These are phyloP conservation scores for Ceratitis capitata DNA, from an alignment of 1,140 invertebrate genomes.

Conservation along the genomic window DNA sequence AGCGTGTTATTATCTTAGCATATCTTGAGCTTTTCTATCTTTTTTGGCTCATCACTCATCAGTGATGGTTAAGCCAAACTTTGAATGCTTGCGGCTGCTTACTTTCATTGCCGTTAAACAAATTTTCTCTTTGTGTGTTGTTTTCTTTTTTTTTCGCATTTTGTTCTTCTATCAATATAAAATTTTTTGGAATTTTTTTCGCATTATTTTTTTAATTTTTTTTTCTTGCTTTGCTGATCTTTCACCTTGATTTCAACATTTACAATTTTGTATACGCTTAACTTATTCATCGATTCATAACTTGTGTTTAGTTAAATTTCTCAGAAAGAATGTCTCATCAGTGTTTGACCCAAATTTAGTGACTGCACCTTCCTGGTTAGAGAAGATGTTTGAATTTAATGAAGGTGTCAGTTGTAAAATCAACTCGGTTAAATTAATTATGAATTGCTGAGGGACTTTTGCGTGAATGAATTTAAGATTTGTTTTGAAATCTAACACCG, in stretches of 20 bases:
- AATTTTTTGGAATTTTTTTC: too few relatives aligned
- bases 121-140: background rate
- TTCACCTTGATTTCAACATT: background rate
- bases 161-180: background rate
- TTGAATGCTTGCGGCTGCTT: background rate
- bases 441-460: background rate
- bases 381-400: background rate
- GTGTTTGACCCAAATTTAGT: background rate
- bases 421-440: background rate
- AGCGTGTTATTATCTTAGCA: background rate
- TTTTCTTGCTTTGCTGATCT: background rate
- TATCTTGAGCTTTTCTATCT: background rate
- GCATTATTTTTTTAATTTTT: too few relatives aligned
- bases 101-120: background rate
- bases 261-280: background rate
- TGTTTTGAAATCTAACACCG: too few relatives aligned
- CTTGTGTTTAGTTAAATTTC: background rate
- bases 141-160: background rate
- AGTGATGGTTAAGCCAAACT: background rate
- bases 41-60: background rate
- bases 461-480: too few relatives aligned
- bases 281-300: background rate
- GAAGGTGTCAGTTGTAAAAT: background rate
- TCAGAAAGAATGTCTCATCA: background rate
- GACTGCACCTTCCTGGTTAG: background rate